Conservation (phyloP, 1,140 invertebrate genomes). For the Dinothrombium tinctorium region DNA sequence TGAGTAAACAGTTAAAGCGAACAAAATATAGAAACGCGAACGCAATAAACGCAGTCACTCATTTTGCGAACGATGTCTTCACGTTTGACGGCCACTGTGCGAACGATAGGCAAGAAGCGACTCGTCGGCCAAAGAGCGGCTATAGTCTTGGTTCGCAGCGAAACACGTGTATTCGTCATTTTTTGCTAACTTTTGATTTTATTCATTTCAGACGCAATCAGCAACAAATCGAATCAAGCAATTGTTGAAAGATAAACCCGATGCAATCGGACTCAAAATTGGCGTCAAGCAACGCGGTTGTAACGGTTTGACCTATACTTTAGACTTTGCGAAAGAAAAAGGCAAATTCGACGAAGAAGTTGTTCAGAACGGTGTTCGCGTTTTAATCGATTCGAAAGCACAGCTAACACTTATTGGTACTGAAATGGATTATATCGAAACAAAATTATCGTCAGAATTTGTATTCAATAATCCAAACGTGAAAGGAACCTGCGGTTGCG, state of each 20-base stretch:
- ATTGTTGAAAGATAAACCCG: constrained; percentile 4
- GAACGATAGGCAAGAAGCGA: too few relatives aligned
- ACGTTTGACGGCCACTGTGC: too few relatives aligned
- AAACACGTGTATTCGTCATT: background rate
- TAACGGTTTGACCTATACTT: constrained; percentile 88
- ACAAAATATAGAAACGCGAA: too few relatives aligned
- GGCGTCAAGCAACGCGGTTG: constrained; percentile 89
- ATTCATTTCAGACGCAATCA: constrained; percentile 1
- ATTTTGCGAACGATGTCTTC: too few relatives aligned
- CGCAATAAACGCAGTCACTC: too few relatives aligned
- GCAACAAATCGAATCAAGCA: constrained; percentile 6
- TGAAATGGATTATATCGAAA: constrained; percentile 93
- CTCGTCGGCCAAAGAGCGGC: too few relatives aligned
- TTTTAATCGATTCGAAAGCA: constrained; percentile 93
- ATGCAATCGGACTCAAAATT: constrained; percentile 60
- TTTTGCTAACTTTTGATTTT: too few relatives aligned
- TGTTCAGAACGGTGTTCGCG: constrained; percentile 73
- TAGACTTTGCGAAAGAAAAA: constrained; percentile 80
- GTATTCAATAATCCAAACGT: constrained; percentile 99
- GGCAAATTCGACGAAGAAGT: constrained; percentile 93
- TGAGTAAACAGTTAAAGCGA: too few relatives aligned
- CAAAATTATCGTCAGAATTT: constrained; percentile 80
- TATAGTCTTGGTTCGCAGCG: too few relatives aligned
- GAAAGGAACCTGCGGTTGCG: constrained; percentile 97
- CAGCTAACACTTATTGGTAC: constrained; percentile 88